Evolutionary conservation across 1,140 invertebrate species (phyloP), one percentile per base, ranked within the genome.

Genomic region (Pomacea maculata): DNA sequence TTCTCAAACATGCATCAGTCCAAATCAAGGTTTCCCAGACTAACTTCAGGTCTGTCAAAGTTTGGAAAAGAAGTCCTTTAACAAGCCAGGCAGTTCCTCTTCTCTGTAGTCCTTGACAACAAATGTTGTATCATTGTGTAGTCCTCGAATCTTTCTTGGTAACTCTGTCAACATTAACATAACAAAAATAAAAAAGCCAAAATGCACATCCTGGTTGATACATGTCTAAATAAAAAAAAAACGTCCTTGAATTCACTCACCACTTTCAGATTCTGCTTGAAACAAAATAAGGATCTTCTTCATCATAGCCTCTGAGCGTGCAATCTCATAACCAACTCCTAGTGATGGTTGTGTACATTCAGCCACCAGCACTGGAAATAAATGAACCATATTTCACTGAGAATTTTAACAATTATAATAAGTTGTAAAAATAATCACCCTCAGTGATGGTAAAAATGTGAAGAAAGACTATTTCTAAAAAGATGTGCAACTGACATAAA

Each of bases 101-200:
- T 83, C 83, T 34, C 77, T 78, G 80, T 87, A 87, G 67, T 85
- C 83, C 71, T 82, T 79, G 17, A 86, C 85, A n/a, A 83, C 79
- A 78, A 86, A 83, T 17, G 61, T 82, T 19, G 67, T 52, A 19
- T 80, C 85, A 77, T 88, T 83, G 34, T 86, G 75, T 54, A 83
- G 83, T n/a, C 67, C 67, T 70, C 67, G 67, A 34, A 70, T 70
- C 67, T 25, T 70, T 12, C 67, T 25, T 34, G 67, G 29, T 21
- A 70, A 34, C 21, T 70, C 57, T 61, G 57, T 17, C 15, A 17
- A 61, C 57, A 61, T 17, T 2, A 61, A 17, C 57, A 61, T 17
- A 61, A 61, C 9, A 61, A 61, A 11, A 61, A 4, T 17, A 61
- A 61, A 61, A 6, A 14, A 70, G 21, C 11, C n/a, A 34, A 25